A percentile compares a stretch with the other conserved stretches of the same genome.
phyloP scores from a whole-genome alignment of 1,140 invertebrate species.

The Drosophila pallidifrons region DNA sequence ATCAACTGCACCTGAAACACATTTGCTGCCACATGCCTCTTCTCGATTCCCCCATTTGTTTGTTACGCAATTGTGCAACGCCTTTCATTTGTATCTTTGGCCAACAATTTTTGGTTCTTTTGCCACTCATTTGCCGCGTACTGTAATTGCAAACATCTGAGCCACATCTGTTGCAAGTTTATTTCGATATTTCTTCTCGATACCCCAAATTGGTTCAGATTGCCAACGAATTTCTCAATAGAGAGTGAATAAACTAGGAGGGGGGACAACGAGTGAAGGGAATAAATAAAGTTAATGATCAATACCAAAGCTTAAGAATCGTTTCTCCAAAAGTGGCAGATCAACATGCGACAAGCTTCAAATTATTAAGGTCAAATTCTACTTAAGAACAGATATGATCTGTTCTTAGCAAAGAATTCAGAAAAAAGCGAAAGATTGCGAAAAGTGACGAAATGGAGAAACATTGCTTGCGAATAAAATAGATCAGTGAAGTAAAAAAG shows the following conservation, averaged over 20 bases:
- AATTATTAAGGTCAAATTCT: neutral
- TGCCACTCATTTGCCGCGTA: constrained; percentile 26
- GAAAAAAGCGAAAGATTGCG: no score
- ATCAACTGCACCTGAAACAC: constrained; percentile 56
- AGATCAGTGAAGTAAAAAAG: no score
- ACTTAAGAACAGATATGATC: no score
- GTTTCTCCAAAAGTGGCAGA: neutral
- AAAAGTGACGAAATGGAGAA: no score
- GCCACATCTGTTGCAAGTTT: constrained; percentile 66
- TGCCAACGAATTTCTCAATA: neutral
- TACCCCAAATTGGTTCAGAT: constrained; percentile 25
- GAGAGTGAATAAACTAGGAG: neutral
- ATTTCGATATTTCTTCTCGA: constrained; percentile 35
- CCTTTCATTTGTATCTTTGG: constrained; percentile 64
- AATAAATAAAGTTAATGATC: constrained; percentile 29
- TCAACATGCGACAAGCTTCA: neutral
- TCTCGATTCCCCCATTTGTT: constrained; percentile 2
- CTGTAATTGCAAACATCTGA: constrained; percentile 80
- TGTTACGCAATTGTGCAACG: constrained; percentile 70
- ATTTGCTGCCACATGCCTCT: constrained; percentile 32
- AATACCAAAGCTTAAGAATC: constrained; percentile 15
- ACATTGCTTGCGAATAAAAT: no score
- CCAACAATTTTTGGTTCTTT: constrained; percentile 30
- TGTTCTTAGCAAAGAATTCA: no score
- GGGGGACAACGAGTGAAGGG: neutral